Conservation (phyloP, 2,888 invertebrate genomes). For the Molorchus minor region DNA sequence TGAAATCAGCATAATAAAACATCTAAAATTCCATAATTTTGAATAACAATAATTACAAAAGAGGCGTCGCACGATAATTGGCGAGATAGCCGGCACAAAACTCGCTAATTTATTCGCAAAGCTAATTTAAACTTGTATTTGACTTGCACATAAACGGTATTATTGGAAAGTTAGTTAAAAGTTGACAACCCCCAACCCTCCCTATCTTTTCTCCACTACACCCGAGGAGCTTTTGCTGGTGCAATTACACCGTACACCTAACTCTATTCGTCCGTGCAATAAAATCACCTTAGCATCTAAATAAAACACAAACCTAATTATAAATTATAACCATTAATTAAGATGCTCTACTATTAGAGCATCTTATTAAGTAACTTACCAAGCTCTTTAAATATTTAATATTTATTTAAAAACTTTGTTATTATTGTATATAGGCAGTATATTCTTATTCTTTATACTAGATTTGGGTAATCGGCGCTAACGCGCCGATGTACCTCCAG, state of each 20-base stretch:
- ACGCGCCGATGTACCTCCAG: no score
- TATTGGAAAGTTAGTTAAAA: constrained; percentile 64
- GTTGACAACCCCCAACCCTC: constrained; percentile 58
- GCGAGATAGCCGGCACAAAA: constrained; percentile 63
- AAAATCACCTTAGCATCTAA: constrained; percentile 33
- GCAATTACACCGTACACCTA: constrained; percentile 48
- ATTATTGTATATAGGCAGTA: no score
- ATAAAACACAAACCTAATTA: constrained; percentile 32
- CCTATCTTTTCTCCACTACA: constrained; percentile 31
- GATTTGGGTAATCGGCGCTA: no score
- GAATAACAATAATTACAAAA: constrained; percentile 64
- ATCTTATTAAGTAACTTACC: constrained; percentile 13
- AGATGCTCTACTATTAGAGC: no score
- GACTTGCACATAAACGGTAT: constrained; percentile 64
- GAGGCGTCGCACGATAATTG: constrained; percentile 62
- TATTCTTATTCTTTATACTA: no score
- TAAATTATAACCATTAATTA: constrained; percentile 25
- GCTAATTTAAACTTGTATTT: constrained; percentile 65
- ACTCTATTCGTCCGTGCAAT: constrained; percentile 46
- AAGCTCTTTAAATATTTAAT: background rate
- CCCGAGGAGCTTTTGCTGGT: constrained; percentile 37
- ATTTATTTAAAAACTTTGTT: background rate
- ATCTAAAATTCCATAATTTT: constrained; percentile 64
- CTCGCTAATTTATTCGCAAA: constrained; percentile 64
- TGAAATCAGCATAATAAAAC: constrained; percentile 63